phyloP scores from a whole-genome alignment of 1,140 invertebrate species.

The Uloborus diversus region DNA sequence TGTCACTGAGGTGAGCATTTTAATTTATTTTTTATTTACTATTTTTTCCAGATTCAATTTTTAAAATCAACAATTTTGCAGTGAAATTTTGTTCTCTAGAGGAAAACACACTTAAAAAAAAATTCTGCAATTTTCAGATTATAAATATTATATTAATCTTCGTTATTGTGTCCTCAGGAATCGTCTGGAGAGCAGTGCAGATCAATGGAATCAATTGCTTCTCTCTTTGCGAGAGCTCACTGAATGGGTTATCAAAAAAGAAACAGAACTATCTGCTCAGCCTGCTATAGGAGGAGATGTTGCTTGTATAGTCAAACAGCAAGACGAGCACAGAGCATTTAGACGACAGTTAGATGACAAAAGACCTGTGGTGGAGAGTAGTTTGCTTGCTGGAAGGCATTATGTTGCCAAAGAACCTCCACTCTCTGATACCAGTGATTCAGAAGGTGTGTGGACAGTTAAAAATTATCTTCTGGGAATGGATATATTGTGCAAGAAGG shows the following conservation, averaged over 20 bases:
- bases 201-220: conserved; percentile 74
- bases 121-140: background rate
- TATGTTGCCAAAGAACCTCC: conserved; percentile 83
- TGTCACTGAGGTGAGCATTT: conserved; percentile 81
- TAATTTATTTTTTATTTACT: background rate
- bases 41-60: too few relatives aligned
- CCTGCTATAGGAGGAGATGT: conserved; percentile 85
- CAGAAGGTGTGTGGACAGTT: conserved; percentile 74
- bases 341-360: conserved; percentile 91
- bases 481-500: background rate
- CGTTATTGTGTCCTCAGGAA: conserved; percentile 72
- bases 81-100: too few relatives aligned
- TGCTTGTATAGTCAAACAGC: conserved; percentile 79
- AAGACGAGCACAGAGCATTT: conserved; percentile 88
- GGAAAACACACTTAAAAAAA: too few relatives aligned
- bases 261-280: conserved; percentile 85
- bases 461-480: background rate
- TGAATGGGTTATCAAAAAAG: conserved; percentile 95
- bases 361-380: conserved; percentile 91
- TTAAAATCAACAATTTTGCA: too few relatives aligned
- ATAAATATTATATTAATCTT: background rate
- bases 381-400: conserved; percentile 88
- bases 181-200: conserved; percentile 85
- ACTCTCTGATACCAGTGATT: conserved; percentile 80
- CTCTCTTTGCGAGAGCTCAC: conserved; percentile 89